These are phyloP conservation scores for Tortrix viridana DNA, from an alignment of 2,888 invertebrate genomes.

Conservation along the genomic window DNA sequence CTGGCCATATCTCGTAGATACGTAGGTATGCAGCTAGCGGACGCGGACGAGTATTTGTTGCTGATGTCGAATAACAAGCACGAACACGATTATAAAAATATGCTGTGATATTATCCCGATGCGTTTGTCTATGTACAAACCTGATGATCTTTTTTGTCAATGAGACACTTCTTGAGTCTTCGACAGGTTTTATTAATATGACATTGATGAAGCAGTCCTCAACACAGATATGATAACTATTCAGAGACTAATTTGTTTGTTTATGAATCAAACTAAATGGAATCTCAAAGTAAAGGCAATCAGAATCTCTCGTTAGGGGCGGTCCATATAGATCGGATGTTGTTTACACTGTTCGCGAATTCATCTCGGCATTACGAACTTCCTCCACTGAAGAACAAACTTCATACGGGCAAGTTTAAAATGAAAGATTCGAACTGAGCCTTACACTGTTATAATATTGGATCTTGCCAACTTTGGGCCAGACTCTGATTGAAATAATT, in stretches of 20 bases:
- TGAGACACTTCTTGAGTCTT: too few relatives aligned
- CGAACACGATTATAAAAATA: too few relatives aligned
- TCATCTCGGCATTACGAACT: constrained; percentile 46
- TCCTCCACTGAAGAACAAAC: constrained; percentile 43
- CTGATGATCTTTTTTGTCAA: too few relatives aligned
- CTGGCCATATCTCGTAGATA: too few relatives aligned
- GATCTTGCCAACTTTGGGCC: constrained; percentile 44
- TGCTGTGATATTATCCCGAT: too few relatives aligned
- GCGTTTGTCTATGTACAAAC: too few relatives aligned
- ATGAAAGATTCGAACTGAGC: constrained; percentile 65
- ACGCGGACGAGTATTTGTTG: too few relatives aligned
- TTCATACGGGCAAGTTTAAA: constrained; percentile 65
- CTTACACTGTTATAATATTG: constrained; percentile 53
- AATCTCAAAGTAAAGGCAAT: constrained; percentile 35
- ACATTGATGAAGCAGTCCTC: constrained; percentile 5
- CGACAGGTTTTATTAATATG: too few relatives aligned
- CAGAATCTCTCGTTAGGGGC: constrained; percentile 37
- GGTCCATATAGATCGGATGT: constrained; percentile 40
- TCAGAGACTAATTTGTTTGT: constrained; percentile 34
- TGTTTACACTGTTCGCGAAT: constrained; percentile 47
- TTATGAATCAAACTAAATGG: constrained; percentile 37
- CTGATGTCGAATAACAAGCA: too few relatives aligned
- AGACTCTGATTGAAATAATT: constrained; percentile 33
- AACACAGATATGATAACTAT: constrained; percentile 18
- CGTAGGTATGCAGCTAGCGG: too few relatives aligned